Evolutionary conservation across 2,888 invertebrate species (phyloP), one percentile per base, ranked within the genome.

Genomic region (Drosophila nr. fundita): DNA sequence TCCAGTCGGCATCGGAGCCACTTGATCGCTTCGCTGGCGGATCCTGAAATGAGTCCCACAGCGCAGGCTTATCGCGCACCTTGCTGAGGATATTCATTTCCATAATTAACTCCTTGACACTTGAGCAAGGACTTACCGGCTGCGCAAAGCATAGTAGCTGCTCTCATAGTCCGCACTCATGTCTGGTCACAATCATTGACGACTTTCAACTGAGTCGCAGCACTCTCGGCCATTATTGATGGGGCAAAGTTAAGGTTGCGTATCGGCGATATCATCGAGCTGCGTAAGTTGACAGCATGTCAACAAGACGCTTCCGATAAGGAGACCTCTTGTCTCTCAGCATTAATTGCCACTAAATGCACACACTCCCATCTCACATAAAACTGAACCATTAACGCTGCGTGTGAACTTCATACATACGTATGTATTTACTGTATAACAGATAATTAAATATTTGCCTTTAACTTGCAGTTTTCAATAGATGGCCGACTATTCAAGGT

Each of bases 11-110:
- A 94, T 95, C 95, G 1, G 97, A 97, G 48, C 96, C 96, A 42
- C 95, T 95, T 73, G 95, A 94, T 72, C 94, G 94, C 91, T 95
- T 95, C 60, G 95, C 94, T 1, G 96, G 96, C 13, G 96, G 94
- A 83, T 96, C 95, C 87, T 96, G 94, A 92, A 98, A 98, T 18
- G 96, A 94, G 90, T 98, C 96, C 98, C 98, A 98, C 94, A 95
- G 94, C 90, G 95, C 94, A 10, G 89, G 90, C 57, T 89, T 92
- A 36, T 92, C 91, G 36, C 80, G 80, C 34, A 52, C 10, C 53
- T 80, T 90, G 30, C 91, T 86, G 27, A 11, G 55, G 55, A 45
- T 8, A 24, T 30, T 36, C 61, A 62, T 36, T 27, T 55, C 27
- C 6, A 49, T n/a, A 27, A 13, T n/a, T 32, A n/a, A 8, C 13